These are phyloP conservation scores for Hermodice carunculata DNA, from an alignment of 2,888 invertebrate genomes.

Conservation along the genomic window DNA sequence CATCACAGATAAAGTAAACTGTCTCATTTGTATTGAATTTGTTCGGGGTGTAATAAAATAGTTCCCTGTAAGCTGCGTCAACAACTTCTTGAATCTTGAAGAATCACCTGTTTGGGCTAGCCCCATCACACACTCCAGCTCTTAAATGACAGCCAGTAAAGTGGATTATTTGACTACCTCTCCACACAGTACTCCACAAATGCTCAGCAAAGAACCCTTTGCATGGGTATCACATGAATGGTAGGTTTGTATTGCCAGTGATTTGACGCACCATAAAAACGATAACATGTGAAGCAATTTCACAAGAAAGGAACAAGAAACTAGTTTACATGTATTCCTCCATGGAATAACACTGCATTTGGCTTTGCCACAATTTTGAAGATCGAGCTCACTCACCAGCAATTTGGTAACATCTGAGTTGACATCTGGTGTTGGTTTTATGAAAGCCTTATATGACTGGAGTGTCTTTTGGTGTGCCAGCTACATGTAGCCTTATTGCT, in stretches of 20 bases:
- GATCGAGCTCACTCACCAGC: not conserved
- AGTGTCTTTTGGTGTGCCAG: too few species aligned
- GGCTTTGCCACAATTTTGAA: not conserved
- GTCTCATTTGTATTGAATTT: not conserved
- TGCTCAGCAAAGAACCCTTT: not conserved
- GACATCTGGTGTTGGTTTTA: not conserved
- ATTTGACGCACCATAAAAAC: conserved; percentile 12
- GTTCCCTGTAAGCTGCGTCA: not conserved
- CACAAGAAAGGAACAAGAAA: not conserved
- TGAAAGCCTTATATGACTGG: conserved; percentile 8
- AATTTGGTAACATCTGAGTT: not conserved
- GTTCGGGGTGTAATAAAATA: conserved; percentile 2
- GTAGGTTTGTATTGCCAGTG: not conserved
- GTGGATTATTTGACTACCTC: not conserved
- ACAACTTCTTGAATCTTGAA: not conserved
- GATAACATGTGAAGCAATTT: not conserved
- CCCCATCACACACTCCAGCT: conserved; percentile 7
- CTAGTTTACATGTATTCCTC: conserved; percentile 2
- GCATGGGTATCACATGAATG: conserved; percentile 7
- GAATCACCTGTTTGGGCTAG: conserved; percentile 4
- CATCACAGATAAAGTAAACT: too few species aligned
- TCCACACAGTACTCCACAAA: not conserved
- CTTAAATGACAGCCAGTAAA: not conserved
- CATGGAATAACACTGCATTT: not conserved
- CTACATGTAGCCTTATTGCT: too few species aligned